Conservation (phyloP, 2,113 vertebrate genomes). For the Rhynchopsitta pachyrhyncha region DNA sequence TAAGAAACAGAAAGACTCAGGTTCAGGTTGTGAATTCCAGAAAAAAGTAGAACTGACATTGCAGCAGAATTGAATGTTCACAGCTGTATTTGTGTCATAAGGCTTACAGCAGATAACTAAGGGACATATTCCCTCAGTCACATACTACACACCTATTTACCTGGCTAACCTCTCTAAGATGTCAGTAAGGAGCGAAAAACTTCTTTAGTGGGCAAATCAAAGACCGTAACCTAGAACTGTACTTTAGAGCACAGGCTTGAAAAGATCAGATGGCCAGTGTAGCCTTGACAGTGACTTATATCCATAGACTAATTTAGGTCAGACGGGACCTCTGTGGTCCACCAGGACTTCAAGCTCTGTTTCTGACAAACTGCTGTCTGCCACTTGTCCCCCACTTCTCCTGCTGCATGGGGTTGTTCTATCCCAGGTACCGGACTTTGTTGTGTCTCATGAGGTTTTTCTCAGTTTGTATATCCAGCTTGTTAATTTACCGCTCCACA, state of each 20-base stretch:
- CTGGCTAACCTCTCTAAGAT: not conserved
- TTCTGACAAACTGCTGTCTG: not conserved
- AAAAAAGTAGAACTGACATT: not conserved
- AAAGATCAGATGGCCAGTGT: not conserved
- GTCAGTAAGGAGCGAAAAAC: not conserved
- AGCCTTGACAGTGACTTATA: not conserved
- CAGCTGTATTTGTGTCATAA: not conserved
- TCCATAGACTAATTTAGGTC: not conserved
- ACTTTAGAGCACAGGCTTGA: not conserved
- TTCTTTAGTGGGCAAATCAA: not conserved
- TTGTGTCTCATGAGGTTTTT: not conserved
- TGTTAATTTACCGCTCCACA: not conserved
- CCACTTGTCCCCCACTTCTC: not conserved
- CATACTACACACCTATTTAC: not conserved
- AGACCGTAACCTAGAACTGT: not conserved
- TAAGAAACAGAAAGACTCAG: not conserved
- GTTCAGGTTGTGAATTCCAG: not conserved
- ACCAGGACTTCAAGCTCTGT: not conserved
- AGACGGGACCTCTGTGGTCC: not conserved
- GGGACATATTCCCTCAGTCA: not conserved
- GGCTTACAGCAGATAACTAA: not conserved
- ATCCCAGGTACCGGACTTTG: not conserved
- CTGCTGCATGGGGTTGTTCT: not conserved
- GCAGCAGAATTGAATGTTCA: not conserved
- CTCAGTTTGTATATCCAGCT: not conserved